Evolutionary conservation across 2,797 vertebrate genomes (phyloP), one percentile per base, ranked within the genome.

Genomic region (Thamnophis elegans): DNA sequence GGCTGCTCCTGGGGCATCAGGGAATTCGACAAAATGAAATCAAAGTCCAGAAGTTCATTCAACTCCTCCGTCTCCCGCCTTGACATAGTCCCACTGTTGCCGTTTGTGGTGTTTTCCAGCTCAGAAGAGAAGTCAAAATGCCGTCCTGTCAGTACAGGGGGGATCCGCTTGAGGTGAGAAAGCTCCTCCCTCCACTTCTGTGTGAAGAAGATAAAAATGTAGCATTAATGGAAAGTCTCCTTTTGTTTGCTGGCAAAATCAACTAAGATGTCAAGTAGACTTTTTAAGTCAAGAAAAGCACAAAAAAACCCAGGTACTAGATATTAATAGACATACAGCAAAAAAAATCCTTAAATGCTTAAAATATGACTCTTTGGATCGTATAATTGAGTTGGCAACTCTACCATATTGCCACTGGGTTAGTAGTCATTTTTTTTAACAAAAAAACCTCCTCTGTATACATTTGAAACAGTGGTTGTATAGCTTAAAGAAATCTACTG

Each of bases 141-240:
- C 95, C 98, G 98, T 96, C 97, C 97, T 88, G 97, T 97, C 94
- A 98, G 97, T 93, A 97, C 97, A 36, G 98, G 97, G 94, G 97
- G 96, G 96, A 98, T 98, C 97, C 98, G 98, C 97, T 98, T 99
- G 98, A 99, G 97, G 95, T 98, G 98, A 95, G 98, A 98, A 97
- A 99, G 97, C 96, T 99, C 99, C 97, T 99, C 98, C 96, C 98
- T 98, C 99, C 99, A 99, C 98, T 98, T 98, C 99, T 99, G 97
- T 90, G 85, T 88, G 93, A 20, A 12, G 47, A 51, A 32, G 53
- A 88, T 42, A 51, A 26, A 82, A 94, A 22, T 93, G 28, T 12
- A 47, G 58, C 25, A 12, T 89, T 62, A 51, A 59, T 91, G n/a
- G 53, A 65, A 88, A 59, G 25, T 11, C 18, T 28, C 47, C 26